A percentile compares a stretch with the other conserved stretches of the same genome.
phyloP scores from a whole-genome alignment of 2,797 vertebrate genomes.

The Triplophysa bombifrons region DNA sequence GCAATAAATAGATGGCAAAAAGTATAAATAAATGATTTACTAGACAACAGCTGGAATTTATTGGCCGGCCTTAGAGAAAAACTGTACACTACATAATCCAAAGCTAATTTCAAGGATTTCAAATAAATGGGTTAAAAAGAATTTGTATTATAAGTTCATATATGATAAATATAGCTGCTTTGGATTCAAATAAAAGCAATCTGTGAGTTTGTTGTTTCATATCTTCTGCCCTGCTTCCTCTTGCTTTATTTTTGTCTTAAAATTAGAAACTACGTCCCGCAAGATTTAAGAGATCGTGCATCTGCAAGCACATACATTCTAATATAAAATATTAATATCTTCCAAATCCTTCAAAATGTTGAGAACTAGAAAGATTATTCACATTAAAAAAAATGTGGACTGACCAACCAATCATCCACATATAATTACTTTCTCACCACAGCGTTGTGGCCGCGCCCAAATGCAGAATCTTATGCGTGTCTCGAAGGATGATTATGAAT shows the following conservation, averaged over 20 bases:
- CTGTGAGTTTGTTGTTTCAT: background rate
- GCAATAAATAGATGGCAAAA: no score
- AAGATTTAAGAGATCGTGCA: background rate
- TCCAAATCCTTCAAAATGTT: constrained; percentile 23
- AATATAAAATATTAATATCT: constrained; percentile 15
- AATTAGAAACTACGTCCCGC: background rate
- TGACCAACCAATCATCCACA: constrained; percentile 45
- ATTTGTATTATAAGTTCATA: no score
- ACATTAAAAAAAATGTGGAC: constrained; percentile 24
- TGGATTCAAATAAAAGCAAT: background rate
- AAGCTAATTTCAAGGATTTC: no score
- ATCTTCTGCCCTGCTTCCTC: background rate
- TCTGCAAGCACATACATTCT: background rate
- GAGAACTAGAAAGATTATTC: constrained; percentile 18
- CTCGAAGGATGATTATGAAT: constrained; percentile 56
- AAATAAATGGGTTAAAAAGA: no score
- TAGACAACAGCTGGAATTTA: no score
- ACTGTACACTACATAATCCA: no score
- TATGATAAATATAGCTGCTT: no score
- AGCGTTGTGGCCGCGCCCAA: constrained; percentile 24
- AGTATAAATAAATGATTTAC: no score
- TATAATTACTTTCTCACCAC: constrained; percentile 12
- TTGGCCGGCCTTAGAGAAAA: no score
- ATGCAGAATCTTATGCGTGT: constrained; percentile 45
- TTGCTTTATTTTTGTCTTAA: background rate